Evolutionary conservation across 2,797 vertebrate genomes (phyloP).

Genomic region (Stomatorhinus walkeri): DNA sequence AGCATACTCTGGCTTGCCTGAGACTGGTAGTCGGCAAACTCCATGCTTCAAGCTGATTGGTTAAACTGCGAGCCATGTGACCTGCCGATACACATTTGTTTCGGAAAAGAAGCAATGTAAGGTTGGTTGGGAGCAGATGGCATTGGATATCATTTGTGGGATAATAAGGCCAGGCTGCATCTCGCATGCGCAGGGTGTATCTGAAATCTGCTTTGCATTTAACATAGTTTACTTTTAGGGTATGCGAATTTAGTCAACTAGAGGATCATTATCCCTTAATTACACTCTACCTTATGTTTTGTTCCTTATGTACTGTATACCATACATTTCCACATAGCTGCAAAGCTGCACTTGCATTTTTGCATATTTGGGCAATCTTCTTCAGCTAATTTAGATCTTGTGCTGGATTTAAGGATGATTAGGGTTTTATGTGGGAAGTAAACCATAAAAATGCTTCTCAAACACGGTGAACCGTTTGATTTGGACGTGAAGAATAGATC

Average conservation of each 20-base stretch:
- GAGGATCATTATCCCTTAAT: neutral
- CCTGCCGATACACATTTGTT: neutral
- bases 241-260: neutral
- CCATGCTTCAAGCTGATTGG: constrained; percentile 14
- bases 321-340: neutral
- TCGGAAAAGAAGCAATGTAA: neutral
- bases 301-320: neutral
- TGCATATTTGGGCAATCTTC: neutral
- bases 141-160: neutral
- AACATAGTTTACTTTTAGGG: neutral
- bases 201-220: neutral
- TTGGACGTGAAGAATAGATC: neutral
- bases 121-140: neutral
- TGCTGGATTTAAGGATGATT: neutral
- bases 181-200: neutral
- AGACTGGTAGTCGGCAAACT: constrained; percentile 20
- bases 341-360: neutral
- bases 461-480: neutral
- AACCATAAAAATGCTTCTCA: neutral
- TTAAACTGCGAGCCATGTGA: neutral
- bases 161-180: neutral
- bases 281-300: neutral
- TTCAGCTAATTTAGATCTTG: neutral
- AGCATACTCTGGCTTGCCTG: constrained; percentile 22
- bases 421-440: neutral